These are phyloP conservation scores for Amblyjoppa fuscipennis DNA, from an alignment of 2,888 invertebrate species.

Conservation along the genomic window DNA sequence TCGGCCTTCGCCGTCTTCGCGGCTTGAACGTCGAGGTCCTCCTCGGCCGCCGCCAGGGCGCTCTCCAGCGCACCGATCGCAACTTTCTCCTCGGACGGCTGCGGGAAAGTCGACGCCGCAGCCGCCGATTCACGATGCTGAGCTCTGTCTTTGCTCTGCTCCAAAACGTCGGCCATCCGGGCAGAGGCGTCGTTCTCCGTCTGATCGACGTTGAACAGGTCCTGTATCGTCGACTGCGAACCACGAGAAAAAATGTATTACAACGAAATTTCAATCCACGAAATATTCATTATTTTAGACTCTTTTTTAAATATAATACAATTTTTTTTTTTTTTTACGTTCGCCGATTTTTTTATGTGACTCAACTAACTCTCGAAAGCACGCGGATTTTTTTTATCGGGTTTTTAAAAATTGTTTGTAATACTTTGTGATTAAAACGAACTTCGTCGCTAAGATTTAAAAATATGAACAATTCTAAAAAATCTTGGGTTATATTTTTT, in stretches of 20 bases:
- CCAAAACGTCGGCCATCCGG: slow-evolving; percentile 87
- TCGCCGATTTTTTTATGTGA: too few species aligned
- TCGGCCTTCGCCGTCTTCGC: slow-evolving; percentile 96
- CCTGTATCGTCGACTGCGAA: slow-evolving; percentile 93
- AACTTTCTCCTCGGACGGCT: slow-evolving; percentile 86
- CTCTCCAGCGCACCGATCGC: slow-evolving; percentile 90
- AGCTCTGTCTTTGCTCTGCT: slow-evolving; percentile 85
- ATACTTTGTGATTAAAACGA: too few species aligned
- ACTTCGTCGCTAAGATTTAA: too few species aligned
- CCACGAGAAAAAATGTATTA: slow-evolving; percentile 20
- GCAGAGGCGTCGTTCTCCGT: slow-evolving; percentile 87
- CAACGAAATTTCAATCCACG: not conserved
- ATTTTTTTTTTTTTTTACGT: too few species aligned
- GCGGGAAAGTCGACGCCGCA: slow-evolving; percentile 70
- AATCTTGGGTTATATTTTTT: too few species aligned
- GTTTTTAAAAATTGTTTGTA: too few species aligned
- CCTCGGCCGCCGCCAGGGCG: slow-evolving; percentile 96
- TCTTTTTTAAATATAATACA: too few species aligned
- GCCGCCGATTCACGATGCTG: slow-evolving; percentile 79
- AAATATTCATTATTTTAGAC: not conserved
- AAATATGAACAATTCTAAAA: too few species aligned
- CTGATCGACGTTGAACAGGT: slow-evolving; percentile 93
- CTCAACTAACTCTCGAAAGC: too few species aligned
- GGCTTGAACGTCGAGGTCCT: slow-evolving; percentile 97
- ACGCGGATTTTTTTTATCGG: too few species aligned